phyloP scores from a whole-genome alignment of 2,113 vertebrate species.

The Apodemus sylvaticus region DNA sequence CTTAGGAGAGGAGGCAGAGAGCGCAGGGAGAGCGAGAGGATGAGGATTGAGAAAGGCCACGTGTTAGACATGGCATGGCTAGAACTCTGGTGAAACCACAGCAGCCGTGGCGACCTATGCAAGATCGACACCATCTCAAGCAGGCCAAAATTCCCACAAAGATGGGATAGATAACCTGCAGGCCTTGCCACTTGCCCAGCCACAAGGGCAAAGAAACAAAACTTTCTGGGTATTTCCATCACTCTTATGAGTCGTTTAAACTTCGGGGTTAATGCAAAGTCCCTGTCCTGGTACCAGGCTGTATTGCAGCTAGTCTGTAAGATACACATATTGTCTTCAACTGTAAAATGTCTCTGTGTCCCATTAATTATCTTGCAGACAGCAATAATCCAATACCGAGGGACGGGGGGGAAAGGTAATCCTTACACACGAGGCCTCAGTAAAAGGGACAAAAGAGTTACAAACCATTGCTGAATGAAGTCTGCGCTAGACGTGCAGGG shows the following conservation, averaged over 20 bases:
- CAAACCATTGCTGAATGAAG: conserved; percentile 46
- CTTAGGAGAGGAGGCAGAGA: neutral
- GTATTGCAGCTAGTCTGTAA: neutral
- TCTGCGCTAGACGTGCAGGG: neutral
- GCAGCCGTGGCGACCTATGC: neutral
- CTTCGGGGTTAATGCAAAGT: neutral
- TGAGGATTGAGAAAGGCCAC: neutral
- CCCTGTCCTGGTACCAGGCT: neutral
- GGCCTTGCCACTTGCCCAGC: no score
- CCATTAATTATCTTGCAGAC: neutral
- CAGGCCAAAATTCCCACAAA: neutral
- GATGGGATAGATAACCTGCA: no score
- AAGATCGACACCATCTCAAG: neutral
- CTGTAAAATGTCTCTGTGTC: neutral
- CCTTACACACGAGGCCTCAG: neutral
- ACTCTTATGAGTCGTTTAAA: neutral
- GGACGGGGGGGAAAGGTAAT: neutral
- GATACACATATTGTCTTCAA: neutral
- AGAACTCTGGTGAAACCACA: neutral
- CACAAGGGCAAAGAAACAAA: neutral
- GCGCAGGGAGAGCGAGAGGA: no score
- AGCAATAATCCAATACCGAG: neutral
- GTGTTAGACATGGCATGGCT: neutral
- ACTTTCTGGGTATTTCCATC: neutral
- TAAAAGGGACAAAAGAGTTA: neutral